Base-by-base conservation (phyloP, 1,140 invertebrate genomes). In the Copidosoma floridanum region DNA sequence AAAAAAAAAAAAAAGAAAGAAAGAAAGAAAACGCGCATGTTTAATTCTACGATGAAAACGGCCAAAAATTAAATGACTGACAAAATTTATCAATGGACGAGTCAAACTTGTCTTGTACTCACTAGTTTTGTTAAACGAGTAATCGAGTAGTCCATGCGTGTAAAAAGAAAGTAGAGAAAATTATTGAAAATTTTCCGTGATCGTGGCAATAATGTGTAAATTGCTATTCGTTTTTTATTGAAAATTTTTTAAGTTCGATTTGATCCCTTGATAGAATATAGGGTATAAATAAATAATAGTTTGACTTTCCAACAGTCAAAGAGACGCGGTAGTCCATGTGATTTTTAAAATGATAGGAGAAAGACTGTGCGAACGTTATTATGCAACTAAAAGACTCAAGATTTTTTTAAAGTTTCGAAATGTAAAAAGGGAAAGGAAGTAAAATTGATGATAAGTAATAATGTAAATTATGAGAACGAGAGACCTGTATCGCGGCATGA, bases 281-380 rank as follows among this genome's bases (percentile, higher is more conserved):
- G n/a, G n/a, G n/a, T n/a, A n/a, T n/a, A n/a, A n/a, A n/a, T n/a
- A n/a, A n/a, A n/a, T n/a, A n/a, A n/a, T n/a, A n/a, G n/a, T n/a
- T n/a, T n/a, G n/a, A n/a, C n/a, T n/a, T n/a, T n/a, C n/a, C n/a
- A n/a, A n/a, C n/a, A n/a, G n/a, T n/a, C n/a, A n/a, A n/a, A n/a
- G n/a, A 73, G 68, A 77, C 72, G 71, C 71, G 72, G 72, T 78
- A 75, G 78, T 78, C 77, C 77, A 79, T 70, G 65, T 77, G 77
- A 75, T 48, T 74, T 65, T 73, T 80, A 79, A 71, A 69, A 68
- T 68, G 65, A 69, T 0, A 54, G 44, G 55, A 61, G 74, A 70
- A 79, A 79, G 77, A 80, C 78, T 80, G 78, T 74, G 69, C 66
- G 69, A 71, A 71, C 69, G 66, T 68, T 71, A 63, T 72, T 72